Percentiles rank a stretch among this genome's conserved stretches.
Conservation (phyloP, 2,113 vertebrate species). For the Elephantulus edwardii region DNA sequence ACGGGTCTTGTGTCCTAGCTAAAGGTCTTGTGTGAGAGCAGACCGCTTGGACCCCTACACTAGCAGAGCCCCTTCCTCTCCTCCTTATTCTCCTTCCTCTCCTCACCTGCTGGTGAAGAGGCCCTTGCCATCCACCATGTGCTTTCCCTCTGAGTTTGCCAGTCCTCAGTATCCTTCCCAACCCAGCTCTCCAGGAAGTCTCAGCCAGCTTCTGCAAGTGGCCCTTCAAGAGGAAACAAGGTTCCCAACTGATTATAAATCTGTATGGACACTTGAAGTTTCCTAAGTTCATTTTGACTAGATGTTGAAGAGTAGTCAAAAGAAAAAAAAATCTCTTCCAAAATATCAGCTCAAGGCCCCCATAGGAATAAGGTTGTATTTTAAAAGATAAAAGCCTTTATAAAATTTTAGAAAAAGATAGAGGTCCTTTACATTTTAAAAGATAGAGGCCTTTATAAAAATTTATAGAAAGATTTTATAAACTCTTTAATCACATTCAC, state of each 20-base stretch:
- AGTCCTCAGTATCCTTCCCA: neutral
- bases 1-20: too few relatives aligned
- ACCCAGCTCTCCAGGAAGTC: neutral
- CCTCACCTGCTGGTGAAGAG: fast-evolving
- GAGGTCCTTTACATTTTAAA: neutral
- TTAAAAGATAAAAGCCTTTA: neutral
- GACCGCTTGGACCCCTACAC: too few relatives aligned
- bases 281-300: neutral
- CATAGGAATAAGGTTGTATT: neutral
- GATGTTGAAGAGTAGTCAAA: neutral
- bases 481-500: neutral
- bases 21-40: too few relatives aligned
- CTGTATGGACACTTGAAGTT: neutral
- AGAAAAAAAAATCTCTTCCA: neutral
- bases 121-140: neutral
- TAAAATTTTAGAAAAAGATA: too few relatives aligned
- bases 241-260: too few relatives aligned
- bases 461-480: too few relatives aligned
- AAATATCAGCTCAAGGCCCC: neutral
- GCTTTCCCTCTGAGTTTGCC: neutral
- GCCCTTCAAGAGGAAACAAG: too few relatives aligned
- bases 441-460: too few relatives aligned
- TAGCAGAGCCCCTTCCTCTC: too few relatives aligned
- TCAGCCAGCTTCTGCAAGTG: too few relatives aligned
- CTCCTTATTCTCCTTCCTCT: too few relatives aligned